Base-by-base conservation (phyloP, 2,113 vertebrate genomes). In the Leucopsar rothschildi region DNA sequence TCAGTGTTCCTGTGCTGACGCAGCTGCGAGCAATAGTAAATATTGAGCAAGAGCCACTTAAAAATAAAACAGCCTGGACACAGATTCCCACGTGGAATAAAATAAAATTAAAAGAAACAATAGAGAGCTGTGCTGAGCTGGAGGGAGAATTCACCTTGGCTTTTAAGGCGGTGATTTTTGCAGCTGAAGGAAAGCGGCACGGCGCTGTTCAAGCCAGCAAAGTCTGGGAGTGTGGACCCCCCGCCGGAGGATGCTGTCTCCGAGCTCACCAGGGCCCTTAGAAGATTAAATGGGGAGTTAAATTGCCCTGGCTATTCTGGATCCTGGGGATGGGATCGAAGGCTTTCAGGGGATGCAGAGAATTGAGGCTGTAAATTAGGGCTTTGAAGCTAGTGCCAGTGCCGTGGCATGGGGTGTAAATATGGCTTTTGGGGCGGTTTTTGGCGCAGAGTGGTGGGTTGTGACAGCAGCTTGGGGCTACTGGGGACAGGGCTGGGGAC, bases 31-130 rank as follows among this genome's bases (percentile, higher is more conserved):
- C 28, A 1, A 9, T 95, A 94, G 94, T 96, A 96, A 94, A 93
- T 92, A 92, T 71, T 94, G 95, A 93, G 96, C 70, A 95, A 95
- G 91, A 93, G 81, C 31, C 50, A 17, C 83, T 86, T 88, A 76
- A 95, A 94, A 96, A 95, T 86, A 95, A 92, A 95, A 35, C 73
- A 39, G 88, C 77, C 80, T 42, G 86, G 95, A 90, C 95, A 40
- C 44, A 10, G 69, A 88, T 61, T 95, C 86, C 81, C 81, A 52
- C 9, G 12, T 66, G 92, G 77, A 80, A 86, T 82, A 49, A 91
- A 92, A 90, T 70, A 39, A 96, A 96, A 95, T 95, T 88, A 87
- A 86, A 89, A 93, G 94, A 70, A 92, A 92, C 91, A 88, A 78
- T 56, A 61, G 90, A 70, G 76, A 72, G 55, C 81, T 19, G 64